phyloP scores from a whole-genome alignment of 2,113 vertebrate species.

The Origma solitaria region DNA sequence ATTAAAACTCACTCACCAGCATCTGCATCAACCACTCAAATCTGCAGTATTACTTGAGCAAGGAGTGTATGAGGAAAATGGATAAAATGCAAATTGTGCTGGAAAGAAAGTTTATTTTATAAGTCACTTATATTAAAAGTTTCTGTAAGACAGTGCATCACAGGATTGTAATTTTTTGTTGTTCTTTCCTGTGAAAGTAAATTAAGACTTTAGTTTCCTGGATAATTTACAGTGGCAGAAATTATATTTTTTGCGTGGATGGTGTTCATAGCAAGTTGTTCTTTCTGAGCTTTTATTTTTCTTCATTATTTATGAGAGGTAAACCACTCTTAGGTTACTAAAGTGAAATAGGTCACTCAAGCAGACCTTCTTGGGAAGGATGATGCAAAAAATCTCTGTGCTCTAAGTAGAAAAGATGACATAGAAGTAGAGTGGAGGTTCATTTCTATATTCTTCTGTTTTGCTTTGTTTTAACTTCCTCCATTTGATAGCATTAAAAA shows the following conservation, averaged over 20 bases:
- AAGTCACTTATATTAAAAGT: not conserved
- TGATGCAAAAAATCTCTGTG: not conserved
- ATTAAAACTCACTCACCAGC: not conserved
- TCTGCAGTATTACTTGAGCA: not conserved
- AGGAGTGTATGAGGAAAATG: not conserved
- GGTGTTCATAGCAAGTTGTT: not conserved
- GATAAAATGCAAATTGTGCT: not conserved
- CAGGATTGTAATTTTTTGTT: not conserved
- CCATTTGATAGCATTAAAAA: not conserved
- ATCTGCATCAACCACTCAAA: not conserved
- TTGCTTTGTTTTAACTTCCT: not conserved
- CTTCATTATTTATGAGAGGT: not conserved
- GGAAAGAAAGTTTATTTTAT: not conserved
- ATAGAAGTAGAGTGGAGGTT: not conserved
- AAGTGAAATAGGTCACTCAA: not conserved
- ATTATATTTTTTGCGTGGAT: not conserved
- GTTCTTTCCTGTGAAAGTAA: not conserved
- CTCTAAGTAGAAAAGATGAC: not conserved
- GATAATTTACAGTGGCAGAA: not conserved
- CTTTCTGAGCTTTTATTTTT: slow-evolving; percentile 7
- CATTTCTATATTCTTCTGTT: not conserved
- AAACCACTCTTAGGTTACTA: not conserved
- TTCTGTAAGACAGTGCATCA: not conserved
- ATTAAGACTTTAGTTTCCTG: not conserved
- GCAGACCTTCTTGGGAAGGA: not conserved